Evolutionary conservation across 2,888 invertebrate genomes (phyloP).

Genomic region (Pammene aurita): DNA sequence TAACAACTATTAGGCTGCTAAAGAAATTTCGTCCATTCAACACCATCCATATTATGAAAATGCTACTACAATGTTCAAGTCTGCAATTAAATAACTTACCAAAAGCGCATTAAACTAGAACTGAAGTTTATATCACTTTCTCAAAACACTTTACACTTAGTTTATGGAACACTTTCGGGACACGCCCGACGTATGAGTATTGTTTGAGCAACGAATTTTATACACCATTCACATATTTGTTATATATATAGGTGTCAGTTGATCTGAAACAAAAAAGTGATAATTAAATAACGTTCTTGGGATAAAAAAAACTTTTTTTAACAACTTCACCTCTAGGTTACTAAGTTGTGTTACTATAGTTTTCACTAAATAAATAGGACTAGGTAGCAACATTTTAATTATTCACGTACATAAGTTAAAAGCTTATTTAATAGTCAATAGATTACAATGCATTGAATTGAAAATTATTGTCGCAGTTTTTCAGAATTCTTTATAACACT

Average conservation of each 20-base stretch:
- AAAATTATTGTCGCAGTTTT: too few relatives aligned
- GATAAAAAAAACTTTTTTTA: too few relatives aligned
- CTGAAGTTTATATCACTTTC: conserved; percentile 1
- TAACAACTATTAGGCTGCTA: too few relatives aligned
- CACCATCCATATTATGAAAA: neutral
- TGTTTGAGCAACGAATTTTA: conserved; percentile 52
- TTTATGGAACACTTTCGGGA: neutral
- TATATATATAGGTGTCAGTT: conserved; percentile 57
- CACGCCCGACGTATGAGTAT: conserved; percentile 51
- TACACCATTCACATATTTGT: conserved; percentile 54
- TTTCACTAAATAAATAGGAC: too few relatives aligned
- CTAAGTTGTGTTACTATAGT: too few relatives aligned
- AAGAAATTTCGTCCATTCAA: too few relatives aligned
- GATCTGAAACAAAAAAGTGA: conserved; percentile 55
- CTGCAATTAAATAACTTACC: conserved; percentile 2
- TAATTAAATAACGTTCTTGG: neutral
- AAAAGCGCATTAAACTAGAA: conserved; percentile 5
- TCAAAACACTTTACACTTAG: conserved; percentile 1
- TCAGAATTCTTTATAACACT: too few relatives aligned
- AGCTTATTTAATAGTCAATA: too few relatives aligned
- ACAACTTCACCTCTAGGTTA: too few relatives aligned
- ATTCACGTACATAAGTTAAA: too few relatives aligned
- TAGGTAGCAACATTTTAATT: too few relatives aligned
- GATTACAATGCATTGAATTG: too few relatives aligned
- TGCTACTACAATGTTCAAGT: neutral